Evolutionary conservation across 1,140 invertebrate species (phyloP), one percentile per base, ranked within the genome.

Genomic region (Drosophila simulans): DNA sequence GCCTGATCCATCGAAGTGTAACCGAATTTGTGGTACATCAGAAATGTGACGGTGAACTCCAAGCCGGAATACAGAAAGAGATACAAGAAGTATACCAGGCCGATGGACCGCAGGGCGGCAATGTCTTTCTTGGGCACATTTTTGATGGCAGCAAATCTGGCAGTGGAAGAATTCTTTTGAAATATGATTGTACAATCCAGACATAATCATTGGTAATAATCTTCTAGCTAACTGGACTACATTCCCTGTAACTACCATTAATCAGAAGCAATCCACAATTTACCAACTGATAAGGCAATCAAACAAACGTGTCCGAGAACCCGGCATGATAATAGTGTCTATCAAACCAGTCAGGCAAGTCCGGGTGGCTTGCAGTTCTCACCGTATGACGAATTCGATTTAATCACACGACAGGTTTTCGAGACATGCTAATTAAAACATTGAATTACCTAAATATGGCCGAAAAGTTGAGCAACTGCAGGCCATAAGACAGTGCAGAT

Each of bases 21-120:
- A 35, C 95, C 93, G 91, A 99, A 99, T 45, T 96, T 95, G 77
- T 98, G 95, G 93, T 99, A 98, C 48, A 98, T 99, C 31, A 99
- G 94, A 93, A 99, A 99, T 40, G 98, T 99, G 31, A 99, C 93
- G 1, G 98, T 99, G 91, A 99, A 99, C 93, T 99, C 99, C 37
- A 99, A 93, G 1, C 98, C 98, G 58, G 98, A 99, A 91, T 99
- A 99, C 22, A 99, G 94, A 90, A 99, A 98, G 42, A 99, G 93
- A 93, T 99, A 99, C 1, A 98, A 91, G 92, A 99, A 99, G 93
- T 99, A 99, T 20, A 98, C 95, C 35, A 94, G 77, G 54, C 98
- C 98, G 59, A 99, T 93, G 42, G 93, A 94, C 78, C 95, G 94
- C 51, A 99, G 93, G 63, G 95, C 93, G 65, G 93, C 91, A 43